phyloP scores from a whole-genome alignment of 2,113 vertebrate species.

The Bubalus kerabau region DNA sequence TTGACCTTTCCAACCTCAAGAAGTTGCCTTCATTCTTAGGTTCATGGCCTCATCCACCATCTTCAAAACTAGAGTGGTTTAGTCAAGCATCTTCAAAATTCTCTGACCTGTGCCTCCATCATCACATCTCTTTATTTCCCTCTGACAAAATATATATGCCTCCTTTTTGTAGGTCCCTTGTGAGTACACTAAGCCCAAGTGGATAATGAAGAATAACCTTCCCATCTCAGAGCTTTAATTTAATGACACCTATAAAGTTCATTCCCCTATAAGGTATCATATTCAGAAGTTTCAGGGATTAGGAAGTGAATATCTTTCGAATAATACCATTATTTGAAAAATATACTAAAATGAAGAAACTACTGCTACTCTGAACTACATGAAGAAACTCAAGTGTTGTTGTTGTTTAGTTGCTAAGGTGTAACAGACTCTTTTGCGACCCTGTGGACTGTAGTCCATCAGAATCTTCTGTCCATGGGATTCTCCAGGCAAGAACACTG shows the following conservation, averaged over 20 bases:
- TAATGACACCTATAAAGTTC: background rate
- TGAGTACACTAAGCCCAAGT: background rate
- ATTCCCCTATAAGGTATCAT: background rate
- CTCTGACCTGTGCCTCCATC: background rate
- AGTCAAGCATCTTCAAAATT: background rate
- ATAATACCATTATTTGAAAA: background rate
- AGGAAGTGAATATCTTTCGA: background rate
- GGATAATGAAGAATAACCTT: background rate
- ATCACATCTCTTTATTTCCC: background rate
- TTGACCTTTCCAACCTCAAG: background rate
- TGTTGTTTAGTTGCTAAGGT: background rate
- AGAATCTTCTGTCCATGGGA: background rate
- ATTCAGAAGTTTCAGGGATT: background rate
- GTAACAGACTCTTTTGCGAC: background rate
- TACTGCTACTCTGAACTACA: background rate
- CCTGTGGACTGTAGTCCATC: background rate
- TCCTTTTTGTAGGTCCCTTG: background rate
- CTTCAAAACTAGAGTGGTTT: background rate
- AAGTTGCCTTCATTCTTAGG: background rate
- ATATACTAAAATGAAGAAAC: constrained; percentile 3
- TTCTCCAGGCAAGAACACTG: background rate
- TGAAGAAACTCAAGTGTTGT: background rate
- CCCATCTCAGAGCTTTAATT: background rate
- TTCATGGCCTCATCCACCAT: background rate
- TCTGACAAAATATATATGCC: background rate